phyloP scores from a whole-genome alignment of 2,797 vertebrate genomes.

The Ptychadena robeensis region DNA sequence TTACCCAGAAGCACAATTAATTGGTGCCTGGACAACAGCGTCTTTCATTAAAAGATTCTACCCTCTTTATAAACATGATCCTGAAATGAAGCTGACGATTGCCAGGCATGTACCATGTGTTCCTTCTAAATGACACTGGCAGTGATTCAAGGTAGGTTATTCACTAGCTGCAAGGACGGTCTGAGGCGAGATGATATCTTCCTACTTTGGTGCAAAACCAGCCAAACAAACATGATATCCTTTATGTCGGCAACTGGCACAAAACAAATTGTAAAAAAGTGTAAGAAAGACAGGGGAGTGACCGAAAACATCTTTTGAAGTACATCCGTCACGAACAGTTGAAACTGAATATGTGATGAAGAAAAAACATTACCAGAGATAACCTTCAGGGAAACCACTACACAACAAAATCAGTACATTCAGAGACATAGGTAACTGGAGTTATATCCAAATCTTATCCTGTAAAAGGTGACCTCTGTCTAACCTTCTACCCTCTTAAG shows the following conservation, averaged over 20 bases:
- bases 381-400: too few species aligned
- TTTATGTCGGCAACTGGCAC: constrained; percentile 25
- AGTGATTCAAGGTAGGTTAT: constrained; percentile 27
- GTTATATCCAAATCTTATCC: too few species aligned
- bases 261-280: constrained; percentile 18
- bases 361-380: not conserved
- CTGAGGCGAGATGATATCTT: constrained; percentile 46
- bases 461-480: too few species aligned
- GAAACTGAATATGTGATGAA: not conserved
- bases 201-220: constrained; percentile 25
- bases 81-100: constrained; percentile 33
- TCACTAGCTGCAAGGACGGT: constrained; percentile 32
- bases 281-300: not conserved
- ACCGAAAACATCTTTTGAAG: not conserved
- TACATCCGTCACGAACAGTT: not conserved
- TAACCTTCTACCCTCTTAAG: too few species aligned
- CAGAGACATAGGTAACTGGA: too few species aligned
- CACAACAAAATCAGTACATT: too few species aligned
- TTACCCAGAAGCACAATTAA: constrained; percentile 49
- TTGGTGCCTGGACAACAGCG: constrained; percentile 42
- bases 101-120: constrained; percentile 53
- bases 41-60: constrained; percentile 50
- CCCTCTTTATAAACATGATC: constrained; percentile 31
- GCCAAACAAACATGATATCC: constrained; percentile 18
- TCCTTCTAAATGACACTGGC: constrained; percentile 34